Evolutionary conservation across 2,113 vertebrate genomes (phyloP).

Genomic region (Tachysurus vachellii): DNA sequence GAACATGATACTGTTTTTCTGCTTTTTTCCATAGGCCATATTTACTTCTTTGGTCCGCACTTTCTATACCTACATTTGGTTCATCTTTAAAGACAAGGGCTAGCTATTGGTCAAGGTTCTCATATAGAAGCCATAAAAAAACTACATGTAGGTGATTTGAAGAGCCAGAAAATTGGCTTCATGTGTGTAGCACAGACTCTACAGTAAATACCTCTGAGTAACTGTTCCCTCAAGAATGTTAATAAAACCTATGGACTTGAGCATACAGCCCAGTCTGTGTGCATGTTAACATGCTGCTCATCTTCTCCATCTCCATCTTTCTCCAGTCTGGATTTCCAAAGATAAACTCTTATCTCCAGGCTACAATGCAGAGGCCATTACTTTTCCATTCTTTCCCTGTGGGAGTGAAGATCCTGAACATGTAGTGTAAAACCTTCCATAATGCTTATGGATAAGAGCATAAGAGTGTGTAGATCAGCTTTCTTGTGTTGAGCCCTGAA

Average conservation of each 20-base stretch:
- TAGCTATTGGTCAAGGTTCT: neutral
- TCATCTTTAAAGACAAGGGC: neutral
- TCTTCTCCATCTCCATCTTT: neutral
- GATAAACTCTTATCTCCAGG: constrained; percentile 45
- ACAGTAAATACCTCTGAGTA: neutral
- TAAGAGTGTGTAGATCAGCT: constrained; percentile 22
- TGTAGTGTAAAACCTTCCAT: constrained; percentile 15
- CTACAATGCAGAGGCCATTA: constrained; percentile 20
- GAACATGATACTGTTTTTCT: neutral
- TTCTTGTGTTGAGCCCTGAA: constrained; percentile 19
- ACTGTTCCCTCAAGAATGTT: no score
- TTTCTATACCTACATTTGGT: no score
- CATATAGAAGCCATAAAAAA: neutral
- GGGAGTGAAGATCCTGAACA: neutral
- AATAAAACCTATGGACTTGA: neutral
- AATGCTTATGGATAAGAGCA: constrained; percentile 21
- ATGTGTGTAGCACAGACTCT: neutral
- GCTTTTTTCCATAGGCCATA: no score
- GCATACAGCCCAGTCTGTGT: neutral
- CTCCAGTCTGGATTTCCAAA: constrained; percentile 15
- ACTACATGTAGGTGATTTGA: neutral
- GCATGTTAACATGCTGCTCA: neutral
- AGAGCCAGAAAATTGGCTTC: neutral
- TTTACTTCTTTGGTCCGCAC: no score
- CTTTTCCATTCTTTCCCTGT: constrained; percentile 26